Evolutionary conservation across 2,113 vertebrate species (phyloP), one percentile per base, ranked within the genome.

Genomic region (Lampris incognitus): DNA sequence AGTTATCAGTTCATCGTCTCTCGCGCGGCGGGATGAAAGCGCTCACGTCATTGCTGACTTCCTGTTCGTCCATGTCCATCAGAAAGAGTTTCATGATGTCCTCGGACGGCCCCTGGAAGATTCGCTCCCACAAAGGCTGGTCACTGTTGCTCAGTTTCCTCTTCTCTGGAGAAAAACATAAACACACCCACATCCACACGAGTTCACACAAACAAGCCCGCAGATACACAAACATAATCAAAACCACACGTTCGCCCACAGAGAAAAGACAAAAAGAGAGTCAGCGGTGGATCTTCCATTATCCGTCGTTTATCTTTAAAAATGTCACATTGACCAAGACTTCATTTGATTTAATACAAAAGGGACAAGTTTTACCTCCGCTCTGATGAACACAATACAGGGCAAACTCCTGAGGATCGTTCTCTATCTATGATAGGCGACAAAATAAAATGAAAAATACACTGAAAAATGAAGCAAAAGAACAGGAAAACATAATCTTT

Each of bases 11-110:
- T 46, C 3, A 24, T 10, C 24, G 4, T 9, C 36, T 9, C 3
- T 2, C 44, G 2, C 6, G 38, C 37, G 41, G n/a, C 13, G n/a
- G 52, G 11, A 51, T 4, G 36, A 37, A 42, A 55, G 41, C 11
- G 86, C 95, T 0, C 94, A 99, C 97, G 46, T 97, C 96, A 71
- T 94, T 94, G 93, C 96, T 98, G 39, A 99, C 94, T 94, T 99
- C 97, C 68, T 96, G 93, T 76, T 95, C 94, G 0, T 96, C 94
- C 65, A 92, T 90, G 83, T 99, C 96, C 96, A 99, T 97, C 74
- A 99, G 92, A 66, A 98, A 99, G 64, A 99, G 95, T 77, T 91
- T 96, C 85, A 96, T 96, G 9, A 96, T 93, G 79, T 91, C 91
- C 75, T 96, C 93, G 0, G 97, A 98, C 1, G 97, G 97, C 0